These are phyloP conservation scores for Frankliniella fusca DNA, from an alignment of 2,888 invertebrate genomes.

Conservation along the genomic window DNA sequence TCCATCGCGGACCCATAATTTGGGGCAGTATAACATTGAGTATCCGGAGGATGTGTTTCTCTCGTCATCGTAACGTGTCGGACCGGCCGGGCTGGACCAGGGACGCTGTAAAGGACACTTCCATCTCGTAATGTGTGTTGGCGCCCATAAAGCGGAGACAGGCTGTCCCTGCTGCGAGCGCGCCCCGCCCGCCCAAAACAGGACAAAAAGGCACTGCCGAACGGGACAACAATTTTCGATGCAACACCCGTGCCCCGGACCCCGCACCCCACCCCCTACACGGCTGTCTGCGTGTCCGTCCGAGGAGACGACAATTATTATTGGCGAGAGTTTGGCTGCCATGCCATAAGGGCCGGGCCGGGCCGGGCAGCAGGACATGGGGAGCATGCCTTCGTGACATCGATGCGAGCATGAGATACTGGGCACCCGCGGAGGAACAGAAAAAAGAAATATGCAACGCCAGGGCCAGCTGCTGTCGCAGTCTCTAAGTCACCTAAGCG, in stretches of 20 bases:
- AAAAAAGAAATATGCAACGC: background rate
- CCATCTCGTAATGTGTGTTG: slow-evolving; percentile 2
- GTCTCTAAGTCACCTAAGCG: background rate
- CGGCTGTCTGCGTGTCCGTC: background rate
- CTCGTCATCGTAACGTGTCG: slow-evolving; percentile 20
- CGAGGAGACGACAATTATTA: background rate
- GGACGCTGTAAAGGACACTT: slow-evolving; percentile 12
- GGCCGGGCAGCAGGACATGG: background rate
- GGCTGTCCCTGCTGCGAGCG: background rate
- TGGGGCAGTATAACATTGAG: slow-evolving; percentile 20
- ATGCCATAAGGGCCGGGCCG: background rate
- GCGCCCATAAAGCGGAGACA: slow-evolving; percentile 21
- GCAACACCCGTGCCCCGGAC: background rate
- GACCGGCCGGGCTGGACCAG: background rate
- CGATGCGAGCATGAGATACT: background rate
- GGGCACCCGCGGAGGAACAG: background rate
- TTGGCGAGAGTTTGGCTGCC: background rate
- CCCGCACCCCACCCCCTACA: background rate
- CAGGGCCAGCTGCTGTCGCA: background rate
- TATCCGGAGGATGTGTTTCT: slow-evolving; percentile 12
- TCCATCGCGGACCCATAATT: slow-evolving; percentile 11
- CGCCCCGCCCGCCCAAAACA: background rate
- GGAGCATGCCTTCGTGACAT: background rate
- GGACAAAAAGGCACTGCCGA: background rate
- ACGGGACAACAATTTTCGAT: slow-evolving; percentile 2